Base-by-base conservation (phyloP, 2,888 invertebrate genomes). In the Flexamia atlantica region DNA sequence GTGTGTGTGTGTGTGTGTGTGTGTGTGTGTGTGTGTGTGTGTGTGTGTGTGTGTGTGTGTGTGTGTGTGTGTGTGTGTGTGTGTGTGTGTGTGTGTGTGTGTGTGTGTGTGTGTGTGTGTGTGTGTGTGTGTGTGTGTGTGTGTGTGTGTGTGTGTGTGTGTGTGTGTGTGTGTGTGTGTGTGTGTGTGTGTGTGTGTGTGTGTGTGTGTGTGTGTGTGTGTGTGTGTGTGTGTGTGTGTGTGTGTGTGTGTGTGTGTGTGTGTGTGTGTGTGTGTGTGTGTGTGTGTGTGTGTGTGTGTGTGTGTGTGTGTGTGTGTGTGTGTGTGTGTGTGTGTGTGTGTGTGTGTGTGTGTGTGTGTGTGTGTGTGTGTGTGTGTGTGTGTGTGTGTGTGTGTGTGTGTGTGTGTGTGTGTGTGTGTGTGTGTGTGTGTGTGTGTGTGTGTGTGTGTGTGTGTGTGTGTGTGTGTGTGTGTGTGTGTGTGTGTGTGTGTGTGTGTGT, bases 91-190 rank as follows among this genome's bases (percentile, higher is more conserved):
- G 70, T 70, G 70, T 70, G 70, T 70, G 70, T 70, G 70, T 70
- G 70, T 70, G 70, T 70, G 70, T 70, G 70, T 70, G 70, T 70
- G 70, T 70, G 70, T 70, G 70, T 70, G 70, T 70, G 70, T 70
- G 70, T 70, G 70, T 70, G 70, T 70, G 70, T 70, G 70, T 70
- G 70, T 70, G 70, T 70, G 76, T 76, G 76, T 76, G 76, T 76
- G 76, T 76, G 76, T 76, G 76, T 76, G 76, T 76, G 76, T 76
- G 76, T 76, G 76, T 76, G 76, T 76, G 76, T 76, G 76, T 76
- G 76, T 76, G 76, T 76, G 76, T 76, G 76, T 76, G 76, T 76
- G 76, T 76, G 76, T 76, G 76, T 76, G 76, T 76, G 76, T 76
- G 76, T 76, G 76, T 76, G 76, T 76, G 76, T 76, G 76, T 76